phyloP scores from a whole-genome alignment of 2,797 vertebrate species.

The Enteromius argenteus region DNA sequence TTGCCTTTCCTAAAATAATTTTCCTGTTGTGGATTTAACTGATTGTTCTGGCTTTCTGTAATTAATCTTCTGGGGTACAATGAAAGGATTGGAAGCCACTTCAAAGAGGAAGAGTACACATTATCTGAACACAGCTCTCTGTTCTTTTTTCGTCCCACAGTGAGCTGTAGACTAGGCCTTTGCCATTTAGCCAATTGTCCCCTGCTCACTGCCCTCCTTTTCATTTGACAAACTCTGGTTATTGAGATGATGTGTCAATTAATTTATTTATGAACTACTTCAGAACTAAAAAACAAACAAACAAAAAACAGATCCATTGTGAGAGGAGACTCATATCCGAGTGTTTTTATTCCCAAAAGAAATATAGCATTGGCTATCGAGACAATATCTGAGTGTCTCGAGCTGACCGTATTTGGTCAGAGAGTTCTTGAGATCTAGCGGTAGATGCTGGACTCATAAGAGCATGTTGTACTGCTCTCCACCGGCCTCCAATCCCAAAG shows the following conservation, averaged over 20 bases:
- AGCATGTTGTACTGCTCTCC: constrained; percentile 1
- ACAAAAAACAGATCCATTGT: neutral
- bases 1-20: constrained; percentile 81
- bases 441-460: neutral
- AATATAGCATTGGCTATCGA: neutral
- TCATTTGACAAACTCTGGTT: neutral
- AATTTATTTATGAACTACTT: constrained; percentile 57
- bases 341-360: neutral
- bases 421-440: neutral
- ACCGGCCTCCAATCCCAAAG: constrained; percentile 4
- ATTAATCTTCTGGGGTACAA: constrained; percentile 82
- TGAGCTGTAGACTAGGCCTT: constrained; percentile 72
- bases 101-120: constrained; percentile 79
- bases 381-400: neutral
- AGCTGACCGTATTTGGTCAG: neutral
- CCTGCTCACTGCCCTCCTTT: constrained; percentile 49
- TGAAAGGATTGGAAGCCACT: constrained; percentile 80
- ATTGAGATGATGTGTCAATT: neutral
- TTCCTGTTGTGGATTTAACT: constrained; percentile 83
- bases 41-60: constrained; percentile 82
- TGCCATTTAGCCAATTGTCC: constrained; percentile 70
- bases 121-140: constrained; percentile 74
- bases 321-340: neutral
- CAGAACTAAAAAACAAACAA: constrained; percentile 63
- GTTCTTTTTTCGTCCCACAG: constrained; percentile 72